Evolutionary conservation across 2,113 vertebrate species (phyloP).

Genomic region (Catharus fuscescens): DNA sequence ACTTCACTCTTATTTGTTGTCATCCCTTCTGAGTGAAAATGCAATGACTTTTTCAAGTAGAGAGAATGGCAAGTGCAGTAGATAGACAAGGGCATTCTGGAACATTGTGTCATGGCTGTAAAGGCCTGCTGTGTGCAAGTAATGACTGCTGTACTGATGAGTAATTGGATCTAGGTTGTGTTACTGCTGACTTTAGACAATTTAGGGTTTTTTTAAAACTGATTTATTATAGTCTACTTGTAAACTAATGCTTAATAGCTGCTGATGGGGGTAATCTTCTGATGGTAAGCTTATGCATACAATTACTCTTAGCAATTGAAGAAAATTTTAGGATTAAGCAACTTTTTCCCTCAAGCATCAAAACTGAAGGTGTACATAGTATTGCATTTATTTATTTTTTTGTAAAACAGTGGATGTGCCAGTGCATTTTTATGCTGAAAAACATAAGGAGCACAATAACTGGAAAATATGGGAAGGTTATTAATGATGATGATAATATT

Average conservation of each 20-base stretch:
- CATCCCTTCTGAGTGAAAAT: background rate
- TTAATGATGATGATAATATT: background rate
- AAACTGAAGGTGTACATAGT: background rate
- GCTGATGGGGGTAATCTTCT: background rate
- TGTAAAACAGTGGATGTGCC: background rate
- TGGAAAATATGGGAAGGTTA: background rate
- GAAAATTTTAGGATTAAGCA: background rate
- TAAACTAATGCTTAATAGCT: background rate
- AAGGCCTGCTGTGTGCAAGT: background rate
- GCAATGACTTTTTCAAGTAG: background rate
- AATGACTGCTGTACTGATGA: background rate
- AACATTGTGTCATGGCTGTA: background rate
- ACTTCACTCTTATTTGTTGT: background rate
- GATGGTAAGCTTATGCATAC: background rate
- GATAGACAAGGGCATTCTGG: background rate
- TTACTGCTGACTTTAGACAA: background rate
- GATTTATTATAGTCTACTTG: background rate
- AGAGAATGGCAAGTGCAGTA: background rate
- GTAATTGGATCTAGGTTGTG: constrained; percentile 12
- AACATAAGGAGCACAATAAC: background rate
- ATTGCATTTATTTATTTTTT: background rate
- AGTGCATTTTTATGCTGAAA: background rate
- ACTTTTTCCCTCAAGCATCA: background rate
- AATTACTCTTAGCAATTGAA: background rate
- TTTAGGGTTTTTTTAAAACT: background rate